phyloP scores from a whole-genome alignment of 1,140 invertebrate species.

The Pentalonia nigronervosa region DNA sequence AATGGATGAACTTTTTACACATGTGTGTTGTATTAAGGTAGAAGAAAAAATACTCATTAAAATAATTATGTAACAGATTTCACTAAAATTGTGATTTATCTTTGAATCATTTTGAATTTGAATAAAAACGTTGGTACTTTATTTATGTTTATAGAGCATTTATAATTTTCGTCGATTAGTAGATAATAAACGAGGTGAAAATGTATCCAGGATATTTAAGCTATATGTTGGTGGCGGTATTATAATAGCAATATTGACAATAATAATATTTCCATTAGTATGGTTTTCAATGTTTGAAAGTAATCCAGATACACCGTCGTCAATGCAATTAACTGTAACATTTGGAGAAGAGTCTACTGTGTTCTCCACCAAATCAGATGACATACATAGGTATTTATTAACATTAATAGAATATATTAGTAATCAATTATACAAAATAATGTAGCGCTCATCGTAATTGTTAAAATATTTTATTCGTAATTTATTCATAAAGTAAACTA shows the following conservation, averaged over 20 bases:
- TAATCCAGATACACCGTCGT: neutral
- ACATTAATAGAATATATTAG: neutral
- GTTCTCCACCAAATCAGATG: conserved; percentile 17
- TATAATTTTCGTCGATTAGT: neutral
- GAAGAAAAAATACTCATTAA: neutral
- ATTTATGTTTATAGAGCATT: conserved; percentile 20
- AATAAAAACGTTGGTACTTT: neutral
- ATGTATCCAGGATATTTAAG: neutral
- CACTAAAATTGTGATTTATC: neutral
- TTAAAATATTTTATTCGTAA: neutral
- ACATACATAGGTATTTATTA: conserved; percentile 5
- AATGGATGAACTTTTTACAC: conserved; percentile 53
- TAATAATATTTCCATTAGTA: conserved; percentile 55
- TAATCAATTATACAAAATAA: neutral
- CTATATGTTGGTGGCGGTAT: conserved; percentile 39
- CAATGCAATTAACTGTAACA: conserved; percentile 20
- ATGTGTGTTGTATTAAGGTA: conserved; percentile 53
- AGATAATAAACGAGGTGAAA: neutral
- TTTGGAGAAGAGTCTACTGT: conserved; percentile 26
- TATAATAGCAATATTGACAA: neutral
- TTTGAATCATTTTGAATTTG: neutral
- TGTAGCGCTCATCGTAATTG: neutral
- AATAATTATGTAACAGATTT: neutral
- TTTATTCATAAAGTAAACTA: neutral
- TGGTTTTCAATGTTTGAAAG: conserved; percentile 47